Conservation (phyloP, 2,797 vertebrate species). For the Anabacerthia variegaticeps region DNA sequence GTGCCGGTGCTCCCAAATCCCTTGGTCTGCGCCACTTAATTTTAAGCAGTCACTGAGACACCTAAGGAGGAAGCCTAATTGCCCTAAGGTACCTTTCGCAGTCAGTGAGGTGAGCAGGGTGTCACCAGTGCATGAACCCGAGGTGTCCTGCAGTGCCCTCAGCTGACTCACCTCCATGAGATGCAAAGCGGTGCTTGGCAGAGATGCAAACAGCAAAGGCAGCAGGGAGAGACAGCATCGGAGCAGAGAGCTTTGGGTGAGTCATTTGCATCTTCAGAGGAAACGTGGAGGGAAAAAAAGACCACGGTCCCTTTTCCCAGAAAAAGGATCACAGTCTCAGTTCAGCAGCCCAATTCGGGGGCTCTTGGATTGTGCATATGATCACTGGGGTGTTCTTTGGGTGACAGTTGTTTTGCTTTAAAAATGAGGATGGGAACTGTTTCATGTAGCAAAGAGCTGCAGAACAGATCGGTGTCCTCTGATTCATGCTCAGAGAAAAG, state of each 20-base stretch:
- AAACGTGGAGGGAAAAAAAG: background rate
- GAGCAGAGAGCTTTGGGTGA: background rate
- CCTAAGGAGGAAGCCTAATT: background rate
- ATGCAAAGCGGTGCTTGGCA: background rate
- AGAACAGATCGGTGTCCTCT: background rate
- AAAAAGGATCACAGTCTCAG: background rate
- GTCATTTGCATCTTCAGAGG: background rate
- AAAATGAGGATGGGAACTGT: background rate
- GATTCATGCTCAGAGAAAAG: background rate
- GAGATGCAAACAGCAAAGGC: background rate
- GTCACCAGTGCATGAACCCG: background rate
- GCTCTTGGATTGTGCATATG: background rate
- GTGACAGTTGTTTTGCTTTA: background rate
- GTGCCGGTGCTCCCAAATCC: background rate
- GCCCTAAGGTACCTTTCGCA: background rate
- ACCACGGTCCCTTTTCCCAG: background rate
- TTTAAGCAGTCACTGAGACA: background rate
- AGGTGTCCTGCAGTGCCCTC: background rate
- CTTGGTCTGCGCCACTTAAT: background rate
- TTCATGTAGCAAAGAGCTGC: background rate
- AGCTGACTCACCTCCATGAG: background rate
- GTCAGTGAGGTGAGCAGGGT: background rate
- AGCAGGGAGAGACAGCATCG: background rate
- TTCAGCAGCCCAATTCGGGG: background rate
- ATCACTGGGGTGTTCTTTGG: background rate